Base-by-base conservation (phyloP, 1,140 invertebrate genomes). In the Geopemphigus sp. region DNA sequence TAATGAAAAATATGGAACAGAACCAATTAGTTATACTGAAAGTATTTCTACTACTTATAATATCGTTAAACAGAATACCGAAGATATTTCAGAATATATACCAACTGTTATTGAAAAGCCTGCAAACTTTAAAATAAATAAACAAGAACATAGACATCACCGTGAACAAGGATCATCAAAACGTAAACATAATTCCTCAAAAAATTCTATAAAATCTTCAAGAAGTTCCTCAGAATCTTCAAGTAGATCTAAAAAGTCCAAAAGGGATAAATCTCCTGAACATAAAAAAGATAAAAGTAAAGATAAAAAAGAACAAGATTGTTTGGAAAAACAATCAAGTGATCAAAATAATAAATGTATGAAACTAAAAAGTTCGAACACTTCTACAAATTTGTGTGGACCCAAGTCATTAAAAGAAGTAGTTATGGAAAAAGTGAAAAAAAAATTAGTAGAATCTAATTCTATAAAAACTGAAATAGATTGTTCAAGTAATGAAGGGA, bases 181-280 rank as follows among this genome's bases (percentile, higher is more conserved):
- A 29, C 68, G 68, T 78, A 78, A 61, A 63, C 45, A 63, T 24
- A n/a, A 63, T 0, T 78, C 73, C 45, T 76, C 73, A 59, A 76
- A 1, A 50, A 54, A 47, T 72, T 53, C 47, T 29, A 54, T 47
- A 26, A 78, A 50, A 61, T 78, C 74, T 63, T 61, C 56, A 45
- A 59, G 39, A n/a, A 54, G 68, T 72, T 53, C 47, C 17, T 72
- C 68, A 26, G 61, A 50, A 61, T 78, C 74, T 63, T 61, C 56
- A 45, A 59, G 39, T 50, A 78, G 24, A 63, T 78, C 74, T 26
- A 78, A 78, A 5, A 78, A 78, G 47, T 29, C 15, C 10, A 78
- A 78, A 59, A 61, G 26, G 61, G 57, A 78, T 61, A 78, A 63
- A 63, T 61, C 74, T 47, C 15, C 74, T 47, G 39, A 78, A 45